A percentile compares a stretch with the other conserved stretches of the same genome.
phyloP scores from a whole-genome alignment of 2,888 invertebrate genomes.

The Masnerella sp. region DNA sequence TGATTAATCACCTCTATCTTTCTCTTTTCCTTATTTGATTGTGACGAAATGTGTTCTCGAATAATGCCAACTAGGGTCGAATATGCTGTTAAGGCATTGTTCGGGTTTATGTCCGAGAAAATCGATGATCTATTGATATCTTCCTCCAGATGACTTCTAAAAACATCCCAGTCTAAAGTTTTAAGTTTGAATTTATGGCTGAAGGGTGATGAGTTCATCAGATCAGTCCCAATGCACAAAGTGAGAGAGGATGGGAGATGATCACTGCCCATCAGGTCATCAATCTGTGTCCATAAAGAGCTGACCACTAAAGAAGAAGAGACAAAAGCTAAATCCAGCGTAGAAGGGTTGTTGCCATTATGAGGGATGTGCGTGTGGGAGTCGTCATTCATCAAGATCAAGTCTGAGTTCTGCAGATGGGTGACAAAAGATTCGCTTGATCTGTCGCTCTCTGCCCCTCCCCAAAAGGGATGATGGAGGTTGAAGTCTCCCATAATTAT shows the following conservation, averaged over 20 bases:
- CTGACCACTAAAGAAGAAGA: background rate
- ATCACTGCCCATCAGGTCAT: constrained; percentile 17
- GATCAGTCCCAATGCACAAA: background rate
- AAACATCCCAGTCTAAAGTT: background rate
- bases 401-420: background rate
- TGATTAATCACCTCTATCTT: no score
- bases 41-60: no score
- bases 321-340: constrained; percentile 8
- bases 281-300: background rate
- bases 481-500: constrained; percentile 36
- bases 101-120: background rate
- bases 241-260: constrained; percentile 1
- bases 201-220: background rate
- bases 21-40: no score
- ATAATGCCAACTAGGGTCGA: no score
- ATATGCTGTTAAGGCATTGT: no score
- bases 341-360: constrained; percentile 14
- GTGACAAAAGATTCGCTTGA: constrained; percentile 1
- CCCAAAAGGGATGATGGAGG: constrained; percentile 21
- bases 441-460: background rate
- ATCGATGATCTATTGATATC: background rate
- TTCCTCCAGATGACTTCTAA: no score
- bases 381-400: constrained; percentile 3
- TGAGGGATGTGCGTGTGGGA: constrained; percentile 10
- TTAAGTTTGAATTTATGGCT: constrained; percentile 9